A percentile compares a stretch with the other conserved stretches of the same genome.
phyloP scores from a whole-genome alignment of 2,888 invertebrate genomes.

The Eupithecia centaureata region DNA sequence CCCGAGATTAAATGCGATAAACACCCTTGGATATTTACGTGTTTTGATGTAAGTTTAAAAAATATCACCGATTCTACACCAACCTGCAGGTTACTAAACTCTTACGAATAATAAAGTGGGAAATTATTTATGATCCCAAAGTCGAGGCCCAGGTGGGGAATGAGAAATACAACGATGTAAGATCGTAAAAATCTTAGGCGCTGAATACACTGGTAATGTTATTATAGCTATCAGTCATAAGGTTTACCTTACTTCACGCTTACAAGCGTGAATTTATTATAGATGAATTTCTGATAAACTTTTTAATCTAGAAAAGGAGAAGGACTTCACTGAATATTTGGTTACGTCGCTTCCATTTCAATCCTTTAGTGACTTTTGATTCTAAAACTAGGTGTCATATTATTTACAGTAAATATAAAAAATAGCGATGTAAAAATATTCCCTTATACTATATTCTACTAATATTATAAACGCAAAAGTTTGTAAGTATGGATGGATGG shows the following conservation, averaged over 20 bases:
- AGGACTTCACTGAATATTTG: neutral
- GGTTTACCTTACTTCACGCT: no score
- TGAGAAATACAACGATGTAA: neutral
- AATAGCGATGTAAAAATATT: no score
- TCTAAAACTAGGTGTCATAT: neutral
- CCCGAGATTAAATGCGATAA: no score
- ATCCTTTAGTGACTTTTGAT: neutral
- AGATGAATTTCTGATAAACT: neutral
- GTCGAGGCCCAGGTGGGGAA: neutral
- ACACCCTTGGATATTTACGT: no score
- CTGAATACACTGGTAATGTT: neutral
- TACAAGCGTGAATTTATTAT: neutral
- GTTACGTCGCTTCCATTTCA: neutral
- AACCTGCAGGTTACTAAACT: neutral
- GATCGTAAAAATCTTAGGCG: constrained; percentile 8
- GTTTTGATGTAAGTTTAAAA: no score
- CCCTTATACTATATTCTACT: no score
- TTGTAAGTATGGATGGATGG: no score
- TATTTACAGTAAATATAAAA: no score
- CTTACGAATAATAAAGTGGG: neutral
- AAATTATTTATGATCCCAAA: neutral
- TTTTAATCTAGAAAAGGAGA: neutral
- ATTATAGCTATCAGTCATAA: neutral
- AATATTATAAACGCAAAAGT: no score
- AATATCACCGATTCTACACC: neutral